Conservation (phyloP, 2,888 invertebrate species). For the Altica lythri region DNA sequence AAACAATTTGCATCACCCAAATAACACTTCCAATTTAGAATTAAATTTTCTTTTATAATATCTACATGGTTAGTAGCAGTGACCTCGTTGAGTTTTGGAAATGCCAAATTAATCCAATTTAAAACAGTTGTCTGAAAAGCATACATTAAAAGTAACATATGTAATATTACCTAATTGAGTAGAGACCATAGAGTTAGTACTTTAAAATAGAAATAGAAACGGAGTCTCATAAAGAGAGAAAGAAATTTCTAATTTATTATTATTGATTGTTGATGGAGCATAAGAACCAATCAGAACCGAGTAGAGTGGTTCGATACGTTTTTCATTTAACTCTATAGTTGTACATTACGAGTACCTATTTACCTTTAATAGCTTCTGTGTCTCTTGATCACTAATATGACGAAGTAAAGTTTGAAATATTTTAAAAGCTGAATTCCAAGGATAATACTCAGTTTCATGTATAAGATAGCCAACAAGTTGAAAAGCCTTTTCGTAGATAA, state of each 20-base stretch:
- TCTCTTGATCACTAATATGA: conserved; percentile 26
- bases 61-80: conserved; percentile 54
- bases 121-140: background rate
- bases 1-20: conserved; percentile 64
- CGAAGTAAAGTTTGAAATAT: conserved; percentile 50
- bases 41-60: conserved; percentile 63
- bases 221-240: too few relatives aligned
- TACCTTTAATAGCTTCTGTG: conserved; percentile 25
- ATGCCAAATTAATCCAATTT: conserved; percentile 15
- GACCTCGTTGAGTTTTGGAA: background rate
- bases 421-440: conserved; percentile 73
- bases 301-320: too few relatives aligned
- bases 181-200: too few relatives aligned
- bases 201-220: too few relatives aligned
- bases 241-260: too few relatives aligned
- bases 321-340: too few relatives aligned
- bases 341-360: too few relatives aligned
- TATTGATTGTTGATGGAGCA: too few relatives aligned
- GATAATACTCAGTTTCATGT: conserved; percentile 72
- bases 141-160: background rate
- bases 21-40: conserved; percentile 67
- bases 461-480: conserved; percentile 70
- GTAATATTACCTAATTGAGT: too few relatives aligned
- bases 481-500: conserved; percentile 67
- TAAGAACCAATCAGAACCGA: too few relatives aligned